Evolutionary conservation across 2,797 vertebrate genomes (phyloP), one percentile per base, ranked within the genome.

Genomic region (Megalops cyprinoides): DNA sequence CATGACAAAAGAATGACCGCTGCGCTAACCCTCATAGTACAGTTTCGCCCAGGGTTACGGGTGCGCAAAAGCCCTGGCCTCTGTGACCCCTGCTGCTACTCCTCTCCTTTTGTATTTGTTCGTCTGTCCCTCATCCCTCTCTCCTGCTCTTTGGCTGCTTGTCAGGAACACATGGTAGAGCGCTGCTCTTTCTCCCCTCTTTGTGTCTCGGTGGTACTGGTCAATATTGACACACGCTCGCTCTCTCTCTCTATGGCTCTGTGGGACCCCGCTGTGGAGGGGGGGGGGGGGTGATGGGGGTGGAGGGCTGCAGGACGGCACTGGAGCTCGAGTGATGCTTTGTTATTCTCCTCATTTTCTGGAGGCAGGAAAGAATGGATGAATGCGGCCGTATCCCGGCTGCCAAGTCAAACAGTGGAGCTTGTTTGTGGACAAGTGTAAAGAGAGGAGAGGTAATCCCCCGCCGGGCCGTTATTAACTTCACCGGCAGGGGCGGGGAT

Each of bases 161-260:
- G 86, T 86, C 73, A 56, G 83, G 88, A 85, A 55, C 53, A 48
- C 20, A 51, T 60, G 20, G 34, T 42, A 39, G 42, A 77, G 76
- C 48, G n/a, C 53, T 44, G 25, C 60, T 89, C 78, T 88, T 87
- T 79, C 87, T 79, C 79, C n/a, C n/a, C 74, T 82, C 77, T 77
- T 69, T 82, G 65, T 71, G 48, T 82, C 82, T 69, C 42, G 83
- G 75, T 49, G 85, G 85, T 82, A 88, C 78, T 86, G 90, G 79
- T 90, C 94, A 95, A 95, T 94, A 95, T 95, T 95, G 94, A 94
- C 91, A 87, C 86, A 91, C 84, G 86, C 83, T 89, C 77, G 73
- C 69, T 39, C 42, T 76, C 44, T 69, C 34, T 81, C 48, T 18
- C 44, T 62, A 37, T 81, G 84, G 81, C 76, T 88, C 90, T 88